Conservation (phyloP, 2,113 vertebrate genomes). For the Speoplatyrhinus poulsoni region DNA sequence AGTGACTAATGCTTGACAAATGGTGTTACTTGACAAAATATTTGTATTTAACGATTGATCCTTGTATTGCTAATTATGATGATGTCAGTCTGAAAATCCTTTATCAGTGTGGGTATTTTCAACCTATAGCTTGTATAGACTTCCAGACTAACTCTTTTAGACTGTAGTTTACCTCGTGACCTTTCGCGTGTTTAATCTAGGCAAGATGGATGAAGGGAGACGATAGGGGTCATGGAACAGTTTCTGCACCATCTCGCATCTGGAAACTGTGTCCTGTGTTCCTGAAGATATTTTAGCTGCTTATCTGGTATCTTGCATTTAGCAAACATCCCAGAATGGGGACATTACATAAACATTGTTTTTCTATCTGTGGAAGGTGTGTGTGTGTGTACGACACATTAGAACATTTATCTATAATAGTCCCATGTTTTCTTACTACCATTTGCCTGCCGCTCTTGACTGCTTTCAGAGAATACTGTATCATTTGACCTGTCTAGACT, state of each 20-base stretch:
- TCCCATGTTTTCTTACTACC: conserved; percentile 34
- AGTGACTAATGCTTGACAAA: conserved; percentile 5
- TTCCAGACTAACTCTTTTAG: not conserved
- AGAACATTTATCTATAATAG: conserved; percentile 34
- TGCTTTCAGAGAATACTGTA: conserved; percentile 31
- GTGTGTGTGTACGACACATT: conserved; percentile 23
- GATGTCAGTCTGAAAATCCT: not conserved
- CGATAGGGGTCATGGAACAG: not conserved
- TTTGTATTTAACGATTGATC: not conserved
- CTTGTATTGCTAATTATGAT: not conserved
- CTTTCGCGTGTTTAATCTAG: not conserved
- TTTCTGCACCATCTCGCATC: not conserved
- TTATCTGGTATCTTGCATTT: not conserved
- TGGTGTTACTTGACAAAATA: not conserved
- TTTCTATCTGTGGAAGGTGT: not conserved
- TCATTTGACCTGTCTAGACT: conserved; percentile 67
- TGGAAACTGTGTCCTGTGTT: not conserved
- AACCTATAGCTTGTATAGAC: not conserved
- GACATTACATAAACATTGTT: not conserved
- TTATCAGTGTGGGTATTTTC: too few relatives aligned
- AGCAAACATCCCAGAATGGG: not conserved
- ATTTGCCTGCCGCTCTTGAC: conserved; percentile 39
- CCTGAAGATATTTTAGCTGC: not conserved
- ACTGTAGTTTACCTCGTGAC: too few relatives aligned
- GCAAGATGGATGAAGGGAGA: not conserved